Conservation (phyloP, 2,797 vertebrate genomes). For the Columba guinea region DNA sequence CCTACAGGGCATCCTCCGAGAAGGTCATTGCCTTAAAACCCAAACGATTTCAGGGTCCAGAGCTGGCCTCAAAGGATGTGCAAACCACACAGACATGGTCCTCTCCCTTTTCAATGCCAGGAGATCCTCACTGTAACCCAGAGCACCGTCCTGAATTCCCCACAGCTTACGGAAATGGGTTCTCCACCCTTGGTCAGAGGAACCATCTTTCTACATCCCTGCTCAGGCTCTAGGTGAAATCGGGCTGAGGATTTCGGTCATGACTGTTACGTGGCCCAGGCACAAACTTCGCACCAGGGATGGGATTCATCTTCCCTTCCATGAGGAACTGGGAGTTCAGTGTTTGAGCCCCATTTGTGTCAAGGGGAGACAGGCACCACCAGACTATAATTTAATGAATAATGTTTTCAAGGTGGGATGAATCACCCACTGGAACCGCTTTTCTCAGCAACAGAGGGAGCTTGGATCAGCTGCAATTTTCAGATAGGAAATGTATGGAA, state of each 20-base stretch:
- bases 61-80: neutral
- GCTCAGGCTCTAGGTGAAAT: neutral
- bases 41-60: neutral
- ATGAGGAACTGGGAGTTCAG: rapidly evolving
- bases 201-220: slow-evolving; percentile 8
- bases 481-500: neutral
- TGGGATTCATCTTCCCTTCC: neutral
- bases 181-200: neutral
- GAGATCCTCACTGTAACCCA: neutral
- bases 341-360: neutral
- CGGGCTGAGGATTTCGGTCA: neutral
- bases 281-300: neutral
- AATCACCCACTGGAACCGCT: slow-evolving; percentile 7
- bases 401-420: neutral
- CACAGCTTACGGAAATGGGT: neutral
- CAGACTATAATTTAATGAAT: neutral
- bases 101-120: neutral
- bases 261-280: neutral
- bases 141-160: neutral
- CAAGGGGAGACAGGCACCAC: neutral
- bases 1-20: neutral
- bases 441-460: neutral
- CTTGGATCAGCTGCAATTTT: neutral
- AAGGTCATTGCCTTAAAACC: neutral
- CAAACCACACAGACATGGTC: neutral